A percentile compares a stretch with the other conserved stretches of the same genome.
phyloP scores from a whole-genome alignment of 2,888 invertebrate species.

The Erpobdella octoculata region DNA sequence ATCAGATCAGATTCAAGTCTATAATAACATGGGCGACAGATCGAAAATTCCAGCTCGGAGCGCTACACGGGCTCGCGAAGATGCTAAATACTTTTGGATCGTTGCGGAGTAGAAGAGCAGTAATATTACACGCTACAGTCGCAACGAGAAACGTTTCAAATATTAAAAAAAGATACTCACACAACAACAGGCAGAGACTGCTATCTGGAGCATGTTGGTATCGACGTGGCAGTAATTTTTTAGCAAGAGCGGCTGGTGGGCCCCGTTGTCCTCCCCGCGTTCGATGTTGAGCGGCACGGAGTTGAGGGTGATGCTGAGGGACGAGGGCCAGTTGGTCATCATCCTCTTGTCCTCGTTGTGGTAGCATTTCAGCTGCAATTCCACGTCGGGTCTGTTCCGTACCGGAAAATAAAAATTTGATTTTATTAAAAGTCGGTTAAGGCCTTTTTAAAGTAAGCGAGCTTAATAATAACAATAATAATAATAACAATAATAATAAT shows the following conservation, averaged over 20 bases:
- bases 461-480: background rate
- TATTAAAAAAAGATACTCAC: constrained; percentile 15
- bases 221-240: constrained; percentile 32
- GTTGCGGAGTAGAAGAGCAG: background rate
- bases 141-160: background rate
- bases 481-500: background rate
- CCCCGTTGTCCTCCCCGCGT: constrained; percentile 7
- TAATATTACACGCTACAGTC: background rate
- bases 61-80: no score
- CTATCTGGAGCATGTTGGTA: constrained; percentile 30
- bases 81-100: no score
- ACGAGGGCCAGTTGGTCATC: constrained; percentile 34
- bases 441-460: no score
- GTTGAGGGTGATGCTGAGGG: constrained; percentile 34
- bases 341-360: constrained; percentile 33
- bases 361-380: constrained; percentile 32
- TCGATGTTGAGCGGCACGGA: constrained; percentile 32
- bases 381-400: constrained; percentile 27
- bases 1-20: no score
- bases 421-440: background rate
- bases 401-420: background rate
- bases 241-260: constrained; percentile 30
- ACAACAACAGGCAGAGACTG: constrained; percentile 33
- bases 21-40: background rate
- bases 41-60: no score